Evolutionary conservation across 1,140 invertebrate species (phyloP).

Genomic region (Plectrocnemia conspersa): DNA sequence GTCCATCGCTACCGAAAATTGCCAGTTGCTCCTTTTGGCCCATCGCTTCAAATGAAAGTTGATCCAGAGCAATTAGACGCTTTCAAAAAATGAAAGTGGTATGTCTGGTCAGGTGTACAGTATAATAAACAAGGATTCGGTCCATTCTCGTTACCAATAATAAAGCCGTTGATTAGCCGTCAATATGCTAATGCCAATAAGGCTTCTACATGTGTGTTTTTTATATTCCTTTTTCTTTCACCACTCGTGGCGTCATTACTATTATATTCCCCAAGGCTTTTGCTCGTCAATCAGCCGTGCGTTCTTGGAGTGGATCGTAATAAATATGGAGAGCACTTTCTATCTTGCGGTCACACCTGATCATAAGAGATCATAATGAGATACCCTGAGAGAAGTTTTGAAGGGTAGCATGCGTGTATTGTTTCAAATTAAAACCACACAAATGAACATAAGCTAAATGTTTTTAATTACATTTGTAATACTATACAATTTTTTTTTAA

Average conservation of each 20-base stretch:
- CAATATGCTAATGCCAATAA: slow-evolving; percentile 15
- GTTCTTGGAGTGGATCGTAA: too few species aligned
- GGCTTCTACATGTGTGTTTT: too few species aligned
- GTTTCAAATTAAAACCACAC: too few species aligned
- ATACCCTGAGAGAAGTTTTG: too few species aligned
- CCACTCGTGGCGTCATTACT: neutral
- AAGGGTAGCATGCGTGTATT: too few species aligned
- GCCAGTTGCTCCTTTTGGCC: neutral
- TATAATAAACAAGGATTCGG: slow-evolving; percentile 21
- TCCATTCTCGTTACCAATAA: neutral
- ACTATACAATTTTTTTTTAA: too few species aligned
- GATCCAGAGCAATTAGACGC: slow-evolving; percentile 27
- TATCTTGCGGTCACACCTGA: slow-evolving; percentile 8
- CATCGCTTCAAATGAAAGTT: slow-evolving; percentile 29
- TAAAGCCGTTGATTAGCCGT: neutral
- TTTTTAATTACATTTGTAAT: too few species aligned
- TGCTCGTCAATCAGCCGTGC: too few species aligned
- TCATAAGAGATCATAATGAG: slow-evolving; percentile 1
- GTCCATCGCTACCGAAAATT: too few species aligned
- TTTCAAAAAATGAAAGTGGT: slow-evolving; percentile 34
- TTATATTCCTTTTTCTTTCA: slow-evolving; percentile 18
- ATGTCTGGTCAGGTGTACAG: slow-evolving; percentile 22
- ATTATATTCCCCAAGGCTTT: neutral
- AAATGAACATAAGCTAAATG: too few species aligned
- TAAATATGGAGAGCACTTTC: slow-evolving; percentile 16